Base-by-base conservation (phyloP, 2,888 invertebrate species). In the Hydrotaea diabolus region DNA sequence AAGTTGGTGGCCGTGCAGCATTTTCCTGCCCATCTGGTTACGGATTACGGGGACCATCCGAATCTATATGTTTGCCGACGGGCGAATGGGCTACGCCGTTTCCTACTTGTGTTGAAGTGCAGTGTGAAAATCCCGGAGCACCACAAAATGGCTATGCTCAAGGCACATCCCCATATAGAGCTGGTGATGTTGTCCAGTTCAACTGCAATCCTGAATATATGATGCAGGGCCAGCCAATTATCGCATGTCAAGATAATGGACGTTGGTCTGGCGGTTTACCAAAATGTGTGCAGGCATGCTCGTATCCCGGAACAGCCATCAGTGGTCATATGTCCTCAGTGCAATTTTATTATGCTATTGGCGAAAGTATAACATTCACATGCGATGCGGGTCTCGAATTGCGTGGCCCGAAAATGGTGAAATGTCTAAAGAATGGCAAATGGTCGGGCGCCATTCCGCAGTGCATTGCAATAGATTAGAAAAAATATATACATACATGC, bases 161-260 rank as follows among this genome's bases (percentile, higher is more conserved):
- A 89, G 96, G 96, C 15, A 94, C 94, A 23, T 95, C 95, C 0
- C 96, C 96, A 9, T 97, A 96, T 93, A 94, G 96, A 87, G 96
- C 96, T 13, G 97, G 97, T 0, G 97, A 97, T 92, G 95, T 97
- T 74, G 95, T 97, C 31, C 96, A 97, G 91, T 96, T 97, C 93
- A 96, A 96, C 91, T 98, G 97, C 92, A 96, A 96, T 92, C 95
- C 96, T 9, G 97, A 97, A 88, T 97, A 95, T 92, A 97, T 97
- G 94, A 95, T 97, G 94, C 97, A 97, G 91, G 97, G 98, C 1
- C 95, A 96, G 88, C 96, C 97, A n/a, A 97, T 97, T 87, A 95
- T 97, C 73, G 96, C 97, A 23, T 98, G 98, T 92, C 97, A 97
- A 93, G 96, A 97, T 89, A 96, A 95, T 90, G 97, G 97, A 9